Conservation (phyloP, 2,113 vertebrate species). For the Tapirus terrestris region DNA sequence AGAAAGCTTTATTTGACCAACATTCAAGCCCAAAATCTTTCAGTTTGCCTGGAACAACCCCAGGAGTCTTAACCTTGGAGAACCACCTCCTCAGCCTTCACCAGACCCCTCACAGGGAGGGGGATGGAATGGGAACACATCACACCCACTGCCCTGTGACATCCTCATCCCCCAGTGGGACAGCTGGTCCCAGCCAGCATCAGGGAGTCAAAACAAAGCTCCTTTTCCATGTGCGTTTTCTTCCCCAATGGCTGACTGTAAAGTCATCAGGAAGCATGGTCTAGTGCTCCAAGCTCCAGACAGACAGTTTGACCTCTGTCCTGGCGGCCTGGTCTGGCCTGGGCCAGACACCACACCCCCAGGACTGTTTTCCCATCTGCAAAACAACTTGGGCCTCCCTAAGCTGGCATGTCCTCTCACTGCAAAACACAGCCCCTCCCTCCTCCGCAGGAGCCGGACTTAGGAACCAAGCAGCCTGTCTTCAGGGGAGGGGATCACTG, state of each 20-base stretch:
- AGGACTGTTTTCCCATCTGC: background rate
- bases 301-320: slow-evolving; percentile 62
- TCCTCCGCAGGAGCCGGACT: background rate
- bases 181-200: background rate
- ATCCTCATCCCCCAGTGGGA: background rate
- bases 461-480: background rate
- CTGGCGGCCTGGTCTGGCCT: background rate
- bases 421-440: background rate
- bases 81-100: background rate
- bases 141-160: background rate
- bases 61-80: background rate
- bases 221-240: background rate
- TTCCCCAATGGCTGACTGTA: slow-evolving; percentile 17
- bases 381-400: background rate
- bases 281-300: slow-evolving; percentile 48
- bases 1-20: background rate
- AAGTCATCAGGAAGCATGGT: slow-evolving; percentile 53
- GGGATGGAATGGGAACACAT: background rate
- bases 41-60: background rate
- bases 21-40: background rate
- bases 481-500: background rate
- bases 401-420: background rate
- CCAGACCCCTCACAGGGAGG: background rate
- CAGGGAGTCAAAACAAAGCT: slow-evolving; percentile 50
- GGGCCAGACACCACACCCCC: slow-evolving; percentile 5